Evolutionary conservation across 2,888 invertebrate species (phyloP).

Genomic region (Criorhina ranunculi): DNA sequence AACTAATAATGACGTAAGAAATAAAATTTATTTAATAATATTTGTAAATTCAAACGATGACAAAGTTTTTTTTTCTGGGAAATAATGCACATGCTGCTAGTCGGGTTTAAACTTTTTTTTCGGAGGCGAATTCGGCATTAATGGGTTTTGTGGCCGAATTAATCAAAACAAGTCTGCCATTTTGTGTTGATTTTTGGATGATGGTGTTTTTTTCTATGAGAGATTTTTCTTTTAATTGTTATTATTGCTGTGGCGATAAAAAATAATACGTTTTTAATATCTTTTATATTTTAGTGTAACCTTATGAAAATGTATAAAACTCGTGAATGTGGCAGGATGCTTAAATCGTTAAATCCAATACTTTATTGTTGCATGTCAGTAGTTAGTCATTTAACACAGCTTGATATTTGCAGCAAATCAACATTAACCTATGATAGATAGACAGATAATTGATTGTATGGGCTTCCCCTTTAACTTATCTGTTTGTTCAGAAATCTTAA

Average conservation of each 20-base stretch:
- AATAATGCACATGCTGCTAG: not conserved
- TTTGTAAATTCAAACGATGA: slow-evolving; percentile 12
- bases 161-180: slow-evolving; percentile 72
- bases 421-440: too few relatives aligned
- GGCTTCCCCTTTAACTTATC: too few relatives aligned
- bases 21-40: slow-evolving; percentile 8
- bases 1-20: slow-evolving; percentile 59
- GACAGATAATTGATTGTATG: too few relatives aligned
- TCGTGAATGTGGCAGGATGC: too few relatives aligned
- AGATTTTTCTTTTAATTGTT: slow-evolving; percentile 4
- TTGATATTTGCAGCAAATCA: too few relatives aligned
- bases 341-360: too few relatives aligned
- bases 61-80: not conserved
- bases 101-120: not conserved
- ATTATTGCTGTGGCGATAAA: not conserved
- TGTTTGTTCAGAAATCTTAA: too few relatives aligned
- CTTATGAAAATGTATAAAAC: too few relatives aligned
- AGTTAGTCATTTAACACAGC: too few relatives aligned
- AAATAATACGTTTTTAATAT: too few relatives aligned
- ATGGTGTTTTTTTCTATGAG: slow-evolving; percentile 17
- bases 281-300: too few relatives aligned
- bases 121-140: not conserved
- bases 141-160: slow-evolving; percentile 21
- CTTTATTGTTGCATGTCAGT: too few relatives aligned
- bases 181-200: slow-evolving; percentile 38